Conservation (phyloP, 1,140 invertebrate species). For the Lordiphosa collinella region DNA sequence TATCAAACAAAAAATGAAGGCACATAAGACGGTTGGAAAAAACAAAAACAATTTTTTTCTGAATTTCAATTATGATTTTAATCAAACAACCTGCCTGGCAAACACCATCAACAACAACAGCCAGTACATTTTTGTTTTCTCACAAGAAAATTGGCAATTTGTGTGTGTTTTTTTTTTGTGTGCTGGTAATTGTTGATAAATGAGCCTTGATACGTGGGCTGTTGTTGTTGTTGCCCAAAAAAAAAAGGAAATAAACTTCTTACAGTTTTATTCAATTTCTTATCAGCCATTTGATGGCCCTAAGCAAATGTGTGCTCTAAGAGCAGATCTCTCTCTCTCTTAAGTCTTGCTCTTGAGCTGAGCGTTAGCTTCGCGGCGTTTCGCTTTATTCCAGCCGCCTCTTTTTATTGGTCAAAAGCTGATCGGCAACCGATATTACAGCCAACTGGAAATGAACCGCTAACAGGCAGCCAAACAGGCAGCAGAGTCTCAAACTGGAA, state of each 20-base stretch:
- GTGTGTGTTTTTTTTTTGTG: conserved; percentile 20
- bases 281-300: conserved; percentile 55
- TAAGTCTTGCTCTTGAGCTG: conserved; percentile 37
- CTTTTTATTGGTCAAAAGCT: conserved; percentile 78
- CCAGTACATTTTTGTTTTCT: conserved; percentile 39
- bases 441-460: conserved; percentile 73
- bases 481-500: conserved; percentile 49
- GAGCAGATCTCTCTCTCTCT: conserved; percentile 24
- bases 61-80: conserved; percentile 71
- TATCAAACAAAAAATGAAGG: too few species aligned
- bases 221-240: conserved; percentile 45
- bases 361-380: conserved; percentile 9
- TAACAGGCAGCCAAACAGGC: conserved; percentile 33
- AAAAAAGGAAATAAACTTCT: conserved; percentile 43
- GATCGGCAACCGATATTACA: conserved; percentile 73
- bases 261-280: conserved; percentile 77
- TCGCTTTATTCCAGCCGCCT: conserved; percentile 50
- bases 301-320: conserved; percentile 31
- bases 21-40: too few species aligned
- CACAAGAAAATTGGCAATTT: conserved; percentile 49
- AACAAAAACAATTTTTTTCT: not conserved
- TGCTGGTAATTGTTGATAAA: conserved; percentile 47
- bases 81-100: conserved; percentile 26
- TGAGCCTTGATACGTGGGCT: conserved; percentile 53
- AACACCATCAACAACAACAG: conserved; percentile 1